Percentiles rank a stretch among this genome's conserved stretches.
Conservation (phyloP, 2,113 vertebrate species). For the Chroicocephalus ridibundus region DNA sequence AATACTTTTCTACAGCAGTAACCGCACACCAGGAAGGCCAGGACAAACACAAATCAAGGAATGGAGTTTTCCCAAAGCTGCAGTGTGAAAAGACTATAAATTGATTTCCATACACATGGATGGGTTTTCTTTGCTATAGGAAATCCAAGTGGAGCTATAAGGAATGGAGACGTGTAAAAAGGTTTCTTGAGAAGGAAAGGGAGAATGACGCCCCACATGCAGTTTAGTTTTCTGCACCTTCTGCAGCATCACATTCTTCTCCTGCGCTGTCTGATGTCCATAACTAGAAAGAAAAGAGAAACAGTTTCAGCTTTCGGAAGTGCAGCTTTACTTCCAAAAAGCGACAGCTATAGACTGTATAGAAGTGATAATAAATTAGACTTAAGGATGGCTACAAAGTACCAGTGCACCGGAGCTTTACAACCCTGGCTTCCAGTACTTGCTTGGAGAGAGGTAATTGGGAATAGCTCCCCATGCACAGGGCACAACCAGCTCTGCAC, state of each 20-base stretch:
- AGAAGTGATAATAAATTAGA: rapidly evolving
- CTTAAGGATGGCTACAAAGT: neutral
- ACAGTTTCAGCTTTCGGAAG: neutral
- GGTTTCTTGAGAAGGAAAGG: slow-evolving; percentile 78
- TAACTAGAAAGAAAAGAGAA: slow-evolving; percentile 78
- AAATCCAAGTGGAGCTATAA: slow-evolving; percentile 88
- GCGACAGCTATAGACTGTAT: neutral
- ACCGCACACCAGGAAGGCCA: slow-evolving; percentile 90
- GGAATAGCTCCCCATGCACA: neutral
- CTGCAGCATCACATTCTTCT: slow-evolving; percentile 88
- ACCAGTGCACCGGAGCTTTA: neutral
- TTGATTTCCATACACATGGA: slow-evolving; percentile 83
- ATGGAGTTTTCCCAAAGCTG: slow-evolving; percentile 88
- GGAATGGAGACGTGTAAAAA: slow-evolving; percentile 98
- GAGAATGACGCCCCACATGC: slow-evolving; percentile 60
- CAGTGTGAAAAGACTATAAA: slow-evolving; percentile 85
- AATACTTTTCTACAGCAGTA: slow-evolving; percentile 92
- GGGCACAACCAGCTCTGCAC: neutral
- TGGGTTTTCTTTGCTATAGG: slow-evolving; percentile 88
- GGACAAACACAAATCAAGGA: slow-evolving; percentile 87
- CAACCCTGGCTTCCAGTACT: neutral
- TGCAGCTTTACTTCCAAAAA: neutral
- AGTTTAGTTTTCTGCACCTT: slow-evolving; percentile 85
- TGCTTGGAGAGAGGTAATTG: neutral
- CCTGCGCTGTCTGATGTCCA: slow-evolving; percentile 94